A percentile compares a stretch with the other conserved stretches of the same genome.
phyloP scores from a whole-genome alignment of 2,888 invertebrate species.

The Ypsolopha sequella region DNA sequence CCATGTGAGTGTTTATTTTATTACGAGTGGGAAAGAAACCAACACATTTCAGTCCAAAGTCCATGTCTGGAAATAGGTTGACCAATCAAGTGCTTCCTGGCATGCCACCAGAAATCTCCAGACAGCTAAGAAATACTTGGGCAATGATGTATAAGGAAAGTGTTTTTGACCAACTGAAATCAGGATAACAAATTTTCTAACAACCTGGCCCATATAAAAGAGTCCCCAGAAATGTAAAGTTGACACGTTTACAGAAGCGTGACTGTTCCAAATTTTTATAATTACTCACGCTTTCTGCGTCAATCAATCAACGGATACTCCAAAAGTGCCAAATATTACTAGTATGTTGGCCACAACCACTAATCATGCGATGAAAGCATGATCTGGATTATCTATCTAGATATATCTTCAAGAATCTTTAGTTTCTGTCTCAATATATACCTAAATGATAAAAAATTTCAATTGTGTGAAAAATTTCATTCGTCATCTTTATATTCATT shows the following conservation, averaged over 20 bases:
- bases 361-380: not conserved
- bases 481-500: not conserved
- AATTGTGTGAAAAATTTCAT: too few species aligned
- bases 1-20: too few species aligned
- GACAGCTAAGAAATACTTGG: not conserved
- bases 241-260: not conserved
- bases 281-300: not conserved
- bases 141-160: not conserved
- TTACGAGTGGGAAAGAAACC: not conserved
- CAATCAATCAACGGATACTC: not conserved
- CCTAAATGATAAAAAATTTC: not conserved
- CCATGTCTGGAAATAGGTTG: not conserved
- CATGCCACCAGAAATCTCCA: slow-evolving; percentile 1
- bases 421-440: not conserved
- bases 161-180: too few species aligned
- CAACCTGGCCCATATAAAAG: too few species aligned
- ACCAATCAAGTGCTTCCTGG: slow-evolving; percentile 3
- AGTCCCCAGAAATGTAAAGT: not conserved
- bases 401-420: too few species aligned
- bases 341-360: not conserved
- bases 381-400: not conserved
- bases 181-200: too few species aligned
- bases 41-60: not conserved
- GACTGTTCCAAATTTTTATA: not conserved
- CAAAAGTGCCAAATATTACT: not conserved